These are phyloP conservation scores for Cordylochernes scorpioides DNA, from an alignment of 2,888 invertebrate genomes.

Conservation along the genomic window DNA sequence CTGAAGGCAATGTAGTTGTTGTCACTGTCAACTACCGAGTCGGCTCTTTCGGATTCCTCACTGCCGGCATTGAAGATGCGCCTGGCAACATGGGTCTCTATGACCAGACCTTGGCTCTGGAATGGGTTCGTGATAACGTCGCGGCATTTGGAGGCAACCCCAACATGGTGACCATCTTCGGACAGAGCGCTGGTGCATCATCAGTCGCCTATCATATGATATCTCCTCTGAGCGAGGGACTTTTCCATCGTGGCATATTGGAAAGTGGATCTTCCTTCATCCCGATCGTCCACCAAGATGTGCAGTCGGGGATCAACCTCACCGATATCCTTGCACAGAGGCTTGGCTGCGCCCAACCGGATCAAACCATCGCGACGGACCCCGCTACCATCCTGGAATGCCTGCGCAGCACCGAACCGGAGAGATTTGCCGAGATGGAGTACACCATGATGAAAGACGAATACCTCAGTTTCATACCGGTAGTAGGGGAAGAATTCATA, in stretches of 20 bases:
- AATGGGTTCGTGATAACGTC: constrained; percentile 29
- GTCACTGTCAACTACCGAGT: constrained; percentile 28
- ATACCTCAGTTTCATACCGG: too few relatives aligned
- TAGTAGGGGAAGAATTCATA: neutral
- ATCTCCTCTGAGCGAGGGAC: constrained; percentile 18
- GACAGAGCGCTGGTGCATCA: constrained; percentile 30
- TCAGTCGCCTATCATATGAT: constrained; percentile 21
- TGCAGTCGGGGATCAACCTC: too few relatives aligned
- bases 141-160: constrained; percentile 28
- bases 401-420: neutral
- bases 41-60: constrained; percentile 22
- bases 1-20: constrained; percentile 24
- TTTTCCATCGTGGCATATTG: constrained; percentile 27
- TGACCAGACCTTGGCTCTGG: constrained; percentile 27
- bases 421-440: neutral
- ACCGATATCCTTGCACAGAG: neutral
- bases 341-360: neutral
- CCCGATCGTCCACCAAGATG: too few relatives aligned
- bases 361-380: neutral
- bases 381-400: neutral
- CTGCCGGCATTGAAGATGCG: constrained; percentile 25
- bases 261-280: constrained; percentile 31
- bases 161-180: constrained; percentile 26
- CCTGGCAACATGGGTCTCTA: constrained; percentile 34
- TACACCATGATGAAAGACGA: too few relatives aligned